Percentiles rank a stretch among this genome's conserved stretches.
Evolutionary conservation across 1,140 invertebrate genomes (phyloP).

Genomic region (Hesperophylax magnus): DNA sequence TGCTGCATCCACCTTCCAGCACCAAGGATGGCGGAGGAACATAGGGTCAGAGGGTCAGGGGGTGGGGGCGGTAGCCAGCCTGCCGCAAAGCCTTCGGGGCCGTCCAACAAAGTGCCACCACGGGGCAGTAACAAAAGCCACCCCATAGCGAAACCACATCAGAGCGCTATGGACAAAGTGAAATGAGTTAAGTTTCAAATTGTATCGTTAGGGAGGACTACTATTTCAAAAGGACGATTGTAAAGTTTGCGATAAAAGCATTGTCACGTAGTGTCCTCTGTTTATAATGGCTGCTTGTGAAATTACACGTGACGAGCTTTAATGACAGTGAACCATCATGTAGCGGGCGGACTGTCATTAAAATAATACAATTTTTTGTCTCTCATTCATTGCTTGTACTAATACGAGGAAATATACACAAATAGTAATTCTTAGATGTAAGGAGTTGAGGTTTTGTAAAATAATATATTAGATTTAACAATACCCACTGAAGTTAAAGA

Average conservation of each 20-base stretch:
- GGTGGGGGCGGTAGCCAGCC: background rate
- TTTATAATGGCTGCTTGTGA: conserved; percentile 29
- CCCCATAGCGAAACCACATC: conserved; percentile 50
- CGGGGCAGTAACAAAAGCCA: background rate
- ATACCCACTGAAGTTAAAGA: no score
- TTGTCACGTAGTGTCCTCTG: conserved; percentile 42
- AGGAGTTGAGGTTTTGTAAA: no score
- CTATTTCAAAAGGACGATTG: conserved; percentile 55
- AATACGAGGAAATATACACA: no score
- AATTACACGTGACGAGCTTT: background rate
- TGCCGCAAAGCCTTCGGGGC: conserved; percentile 2
- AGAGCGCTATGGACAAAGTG: conserved; percentile 42
- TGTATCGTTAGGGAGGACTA: conserved; percentile 52
- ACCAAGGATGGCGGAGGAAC: no score
- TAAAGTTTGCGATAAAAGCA: conserved; percentile 54
- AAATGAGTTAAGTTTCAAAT: conserved; percentile 56
- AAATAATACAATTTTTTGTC: no score
- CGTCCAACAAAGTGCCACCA: background rate
- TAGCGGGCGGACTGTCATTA: no score
- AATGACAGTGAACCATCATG: no score
- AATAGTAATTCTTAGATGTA: no score
- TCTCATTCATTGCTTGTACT: no score
- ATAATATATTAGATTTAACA: no score
- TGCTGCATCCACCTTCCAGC: no score
- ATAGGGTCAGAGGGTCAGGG: no score